These are phyloP conservation scores for Callionymus lyra DNA, from an alignment of 2,113 vertebrate genomes.

Conservation along the genomic window DNA sequence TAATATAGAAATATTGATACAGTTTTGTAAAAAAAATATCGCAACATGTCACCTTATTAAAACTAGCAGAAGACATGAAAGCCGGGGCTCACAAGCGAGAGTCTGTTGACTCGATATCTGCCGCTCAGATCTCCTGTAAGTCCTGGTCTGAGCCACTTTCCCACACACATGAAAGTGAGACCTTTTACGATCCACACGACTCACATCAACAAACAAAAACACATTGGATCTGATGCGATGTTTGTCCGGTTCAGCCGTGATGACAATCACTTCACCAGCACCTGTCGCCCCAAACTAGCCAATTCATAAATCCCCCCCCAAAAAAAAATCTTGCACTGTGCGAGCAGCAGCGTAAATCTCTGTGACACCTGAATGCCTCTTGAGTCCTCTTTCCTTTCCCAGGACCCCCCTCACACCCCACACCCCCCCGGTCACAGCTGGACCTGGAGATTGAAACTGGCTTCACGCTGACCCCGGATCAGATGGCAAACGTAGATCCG, in stretches of 20 bases:
- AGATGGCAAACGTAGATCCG: no score
- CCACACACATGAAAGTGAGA: constrained; percentile 60
- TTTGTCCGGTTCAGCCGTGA: constrained; percentile 1
- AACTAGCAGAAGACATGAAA: no score
- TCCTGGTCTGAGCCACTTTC: constrained; percentile 57
- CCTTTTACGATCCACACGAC: constrained; percentile 28
- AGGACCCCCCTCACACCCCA: constrained; percentile 2
- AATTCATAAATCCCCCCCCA: constrained; percentile 21
- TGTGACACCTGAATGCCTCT: constrained; percentile 39
- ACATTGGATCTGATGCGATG: constrained; percentile 3
- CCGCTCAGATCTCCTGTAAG: constrained; percentile 51
- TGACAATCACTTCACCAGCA: constrained; percentile 13
- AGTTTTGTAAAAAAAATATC: no score
- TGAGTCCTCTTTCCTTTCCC: constrained; percentile 22
- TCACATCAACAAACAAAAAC: constrained; percentile 9
- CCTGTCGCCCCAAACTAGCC: no score
- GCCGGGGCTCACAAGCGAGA: constrained; percentile 10
- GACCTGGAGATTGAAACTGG: no score
- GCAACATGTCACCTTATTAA: no score
- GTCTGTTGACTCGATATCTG: constrained; percentile 43
- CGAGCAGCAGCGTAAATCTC: constrained; percentile 12
- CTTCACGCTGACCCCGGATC: no score
- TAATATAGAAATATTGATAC: no score
- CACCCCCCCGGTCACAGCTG: no score
- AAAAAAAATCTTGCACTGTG: constrained; percentile 21